These are phyloP conservation scores for Sinotaia quadrata DNA, from an alignment of 2,888 invertebrate genomes.

Conservation along the genomic window DNA sequence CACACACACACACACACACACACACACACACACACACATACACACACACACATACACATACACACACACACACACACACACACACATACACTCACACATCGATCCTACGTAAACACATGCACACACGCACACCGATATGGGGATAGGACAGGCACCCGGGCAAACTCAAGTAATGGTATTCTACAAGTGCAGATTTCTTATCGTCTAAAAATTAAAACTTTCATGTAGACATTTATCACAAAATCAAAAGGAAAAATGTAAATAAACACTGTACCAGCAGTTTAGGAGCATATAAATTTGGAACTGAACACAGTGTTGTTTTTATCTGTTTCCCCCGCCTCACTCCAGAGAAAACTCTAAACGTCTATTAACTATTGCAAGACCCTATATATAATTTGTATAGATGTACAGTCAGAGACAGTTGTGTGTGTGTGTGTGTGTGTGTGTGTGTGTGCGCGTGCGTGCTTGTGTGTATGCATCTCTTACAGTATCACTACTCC, in stretches of 20 bases:
- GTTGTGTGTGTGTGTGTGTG: conserved; percentile 5
- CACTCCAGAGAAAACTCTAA: no score
- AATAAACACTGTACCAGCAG: no score
- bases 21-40: conserved; percentile 6
- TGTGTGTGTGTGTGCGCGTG: neutral
- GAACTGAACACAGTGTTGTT: no score
- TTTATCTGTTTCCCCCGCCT: no score
- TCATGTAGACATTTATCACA: no score
- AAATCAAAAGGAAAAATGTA: no score
- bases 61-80: conserved; percentile 12
- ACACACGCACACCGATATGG: neutral
- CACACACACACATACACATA: neutral
- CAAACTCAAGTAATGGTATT: neutral
- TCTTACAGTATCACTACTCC: conserved; percentile 9
- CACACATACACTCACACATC: neutral
- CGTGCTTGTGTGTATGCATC: conserved; percentile 2
- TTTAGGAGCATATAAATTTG: no score
- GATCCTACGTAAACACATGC: neutral
- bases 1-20: conserved; percentile 1
- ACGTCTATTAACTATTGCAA: no score
- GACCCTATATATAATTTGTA: no score
- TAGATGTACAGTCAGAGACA: no score
- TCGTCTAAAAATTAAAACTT: no score
- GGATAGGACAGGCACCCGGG: neutral
- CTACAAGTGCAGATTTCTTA: no score